A percentile compares a stretch with the other conserved stretches of the same genome.
Conservation (phyloP, 1,140 invertebrate genomes). For the Tetraneura akinire region DNA sequence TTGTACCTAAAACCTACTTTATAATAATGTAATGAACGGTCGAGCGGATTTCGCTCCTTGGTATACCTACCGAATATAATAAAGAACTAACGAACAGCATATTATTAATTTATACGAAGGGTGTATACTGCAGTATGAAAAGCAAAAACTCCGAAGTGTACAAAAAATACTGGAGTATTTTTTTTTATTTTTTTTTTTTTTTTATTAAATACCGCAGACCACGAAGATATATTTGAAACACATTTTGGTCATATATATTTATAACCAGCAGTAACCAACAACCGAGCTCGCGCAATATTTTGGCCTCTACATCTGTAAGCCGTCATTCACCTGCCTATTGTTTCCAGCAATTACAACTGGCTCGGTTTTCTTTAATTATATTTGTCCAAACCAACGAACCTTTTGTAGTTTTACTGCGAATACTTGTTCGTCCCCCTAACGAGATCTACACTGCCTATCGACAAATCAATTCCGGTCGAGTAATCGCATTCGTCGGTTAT, state of each 20-base stretch:
- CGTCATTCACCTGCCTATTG: constrained; percentile 22
- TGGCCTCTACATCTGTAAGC: neutral
- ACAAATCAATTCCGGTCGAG: constrained; percentile 36
- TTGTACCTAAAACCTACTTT: neutral
- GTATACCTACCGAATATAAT: constrained; percentile 2
- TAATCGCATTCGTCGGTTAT: constrained; percentile 17
- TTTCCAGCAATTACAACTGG: constrained; percentile 41
- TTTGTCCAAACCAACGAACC: constrained; percentile 33
- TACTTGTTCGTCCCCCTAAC: constrained; percentile 14
- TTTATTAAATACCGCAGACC: neutral
- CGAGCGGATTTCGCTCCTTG: neutral
- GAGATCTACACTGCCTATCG: constrained; percentile 30
- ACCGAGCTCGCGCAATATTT: constrained; percentile 15
- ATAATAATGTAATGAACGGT: neutral
- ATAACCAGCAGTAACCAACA: neutral
- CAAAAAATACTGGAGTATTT: neutral
- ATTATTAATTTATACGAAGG: neutral
- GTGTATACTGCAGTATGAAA: neutral
- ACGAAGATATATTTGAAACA: neutral
- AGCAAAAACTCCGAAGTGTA: neutral
- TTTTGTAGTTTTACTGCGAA: constrained; percentile 19
- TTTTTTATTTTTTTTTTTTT: too few relatives aligned
- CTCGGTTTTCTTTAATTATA: constrained; percentile 42
- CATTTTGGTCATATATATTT: neutral
- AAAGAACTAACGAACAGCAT: constrained; percentile 7